Evolutionary conservation across 92 coral and sea anemone species (phyloP), one percentile per base, ranked within the genome.

Genomic region (Nematostella vectensis): DNA sequence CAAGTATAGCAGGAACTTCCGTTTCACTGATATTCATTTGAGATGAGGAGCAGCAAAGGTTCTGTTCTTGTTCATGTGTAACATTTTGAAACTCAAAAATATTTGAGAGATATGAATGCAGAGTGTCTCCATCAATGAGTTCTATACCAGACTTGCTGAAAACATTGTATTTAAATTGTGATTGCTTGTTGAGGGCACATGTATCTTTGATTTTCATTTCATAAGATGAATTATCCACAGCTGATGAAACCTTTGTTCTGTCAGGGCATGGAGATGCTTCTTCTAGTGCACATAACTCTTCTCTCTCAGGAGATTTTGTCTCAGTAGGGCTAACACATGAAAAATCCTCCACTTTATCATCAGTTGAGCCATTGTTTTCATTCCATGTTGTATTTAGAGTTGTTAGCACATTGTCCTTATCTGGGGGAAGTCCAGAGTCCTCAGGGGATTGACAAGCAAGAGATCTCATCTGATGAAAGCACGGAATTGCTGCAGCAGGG

Each of bases 401-500:
- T 19, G 51, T 18, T 20, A n/a, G 15, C 9, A 24, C 40, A 33
- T 33, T 33, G 6, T 33, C 23, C 18, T 68, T 26, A 36, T 33
- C 15, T 13, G 44, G 12, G 60, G 31, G 23, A 4, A n/a, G 20
- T 72, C 19, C 6, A 26, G 39, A n/a, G 27, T 21, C 39, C 58
- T 19, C 22, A 12, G 25, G 23, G 55, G 21, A 47, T 48, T 45
- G 31, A 43, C 15, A n/a, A 3, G 47, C 48, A 26, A 81, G 55
- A 31, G 82, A 85, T 62, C 54, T 86, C 50, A 59, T 57, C 66
- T 93, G 93, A 29, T 93, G 96, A 22, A 93, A 65, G 47, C 99
- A 93, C 11, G 99, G 99, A 37, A 93, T 82, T 13, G 99, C 93
- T 28, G 93, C 99, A 36, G 81, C 20, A 9, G 99, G 99, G 25